Base-by-base conservation (phyloP, 2,888 invertebrate species). In the Lypha dubia region DNA sequence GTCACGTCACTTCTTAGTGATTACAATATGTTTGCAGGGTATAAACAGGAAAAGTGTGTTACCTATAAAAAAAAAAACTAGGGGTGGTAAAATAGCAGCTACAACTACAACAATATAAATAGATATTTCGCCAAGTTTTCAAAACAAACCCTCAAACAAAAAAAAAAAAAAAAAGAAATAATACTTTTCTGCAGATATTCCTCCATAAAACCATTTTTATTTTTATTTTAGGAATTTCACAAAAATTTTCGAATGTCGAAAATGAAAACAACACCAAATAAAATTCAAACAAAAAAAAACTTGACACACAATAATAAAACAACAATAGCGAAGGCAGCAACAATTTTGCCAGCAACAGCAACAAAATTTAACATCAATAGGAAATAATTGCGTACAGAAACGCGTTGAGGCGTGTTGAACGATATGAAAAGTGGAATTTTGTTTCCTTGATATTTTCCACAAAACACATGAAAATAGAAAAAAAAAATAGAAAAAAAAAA, bases 381-480 rank as follows among this genome's bases (percentile, higher is more conserved):
- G 71, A 80, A 84, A 73, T 84, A 84, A 80, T 81, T 84, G 68
- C 56, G 62, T 53, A 77, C 41, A 76, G 41, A 62, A 73, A 81
- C 80, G 84, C 84, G 84, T 84, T 77, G 81, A 84, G 77, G 84
- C 84, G 73, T 84, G 41, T 49, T 83, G 32, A 79, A 74, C 38
- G 79, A 20, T 71, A 79, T 79, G 28, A 63, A 81, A 68, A 74
- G 20, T 13, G 35, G 9, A n/a, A n/a, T 35, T 35, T 4, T 17
- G 3, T 46, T 24, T 20, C 35, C 20, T 38, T 62, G 38, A 70
- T 58, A 51, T 51, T 74, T 51, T 51, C 15, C 22, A 28, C 65
- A 51, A 60, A 51, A 49, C 8, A 11, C 6, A 60, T 17, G 24
- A n/a, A 38, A 73, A 51, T 46, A 17, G 15, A 44, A n/a, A 35